phyloP scores from a whole-genome alignment of 2,888 invertebrate genomes.

The Tenthredo notha region DNA sequence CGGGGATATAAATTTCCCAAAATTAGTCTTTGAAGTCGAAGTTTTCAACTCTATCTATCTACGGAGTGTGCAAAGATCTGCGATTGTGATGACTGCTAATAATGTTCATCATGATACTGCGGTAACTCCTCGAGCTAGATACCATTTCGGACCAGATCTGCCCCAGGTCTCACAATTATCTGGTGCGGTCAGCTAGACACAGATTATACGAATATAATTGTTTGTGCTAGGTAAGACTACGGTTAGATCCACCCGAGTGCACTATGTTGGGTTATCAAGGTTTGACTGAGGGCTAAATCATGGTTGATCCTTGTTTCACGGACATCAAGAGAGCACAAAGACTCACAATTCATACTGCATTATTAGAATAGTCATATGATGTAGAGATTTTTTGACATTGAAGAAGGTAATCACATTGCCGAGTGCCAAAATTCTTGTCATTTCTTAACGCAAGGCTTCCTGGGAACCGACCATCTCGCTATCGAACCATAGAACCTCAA shows the following conservation, averaged over 20 bases:
- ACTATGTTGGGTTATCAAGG: constrained; percentile 35
- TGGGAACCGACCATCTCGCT: constrained; percentile 25
- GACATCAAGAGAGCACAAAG: neutral
- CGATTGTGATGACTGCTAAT: neutral
- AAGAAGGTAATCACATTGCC: neutral
- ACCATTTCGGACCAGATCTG: neutral
- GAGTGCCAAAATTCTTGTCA: neutral
- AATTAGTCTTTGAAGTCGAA: neutral
- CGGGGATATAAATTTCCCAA: neutral
- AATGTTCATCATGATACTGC: neutral
- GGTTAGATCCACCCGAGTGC: constrained; percentile 37
- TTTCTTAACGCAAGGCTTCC: neutral
- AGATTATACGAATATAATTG: constrained; percentile 48
- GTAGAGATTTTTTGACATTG: neutral
- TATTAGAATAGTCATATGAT: neutral
- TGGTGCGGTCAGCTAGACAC: constrained; percentile 29
- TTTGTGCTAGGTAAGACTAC: constrained; percentile 40
- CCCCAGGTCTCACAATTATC: constrained; percentile 23
- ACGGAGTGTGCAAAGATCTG: neutral
- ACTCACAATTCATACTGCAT: neutral
- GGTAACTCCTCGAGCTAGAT: neutral
- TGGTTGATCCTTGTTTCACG: neutral
- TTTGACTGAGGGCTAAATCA: constrained; percentile 53
- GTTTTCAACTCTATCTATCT: neutral
- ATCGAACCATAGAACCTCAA: constrained; percentile 38